These are phyloP conservation scores for Ophion ellenae DNA, from an alignment of 2,888 invertebrate species.

Conservation along the genomic window DNA sequence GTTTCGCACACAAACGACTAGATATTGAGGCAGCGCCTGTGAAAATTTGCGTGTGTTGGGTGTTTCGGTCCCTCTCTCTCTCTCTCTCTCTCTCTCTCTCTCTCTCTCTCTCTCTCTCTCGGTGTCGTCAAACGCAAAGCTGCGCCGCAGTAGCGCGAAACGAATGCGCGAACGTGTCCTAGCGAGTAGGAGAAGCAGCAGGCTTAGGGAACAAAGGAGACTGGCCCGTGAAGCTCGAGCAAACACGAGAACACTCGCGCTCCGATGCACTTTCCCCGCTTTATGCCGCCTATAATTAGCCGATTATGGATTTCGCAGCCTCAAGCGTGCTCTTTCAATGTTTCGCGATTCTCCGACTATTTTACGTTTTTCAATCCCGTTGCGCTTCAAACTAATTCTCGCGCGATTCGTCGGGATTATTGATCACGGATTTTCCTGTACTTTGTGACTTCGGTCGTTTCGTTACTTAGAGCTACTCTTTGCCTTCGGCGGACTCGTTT, in stretches of 20 bases:
- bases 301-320: slow-evolving; percentile 27
- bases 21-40: too few relatives aligned
- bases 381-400: slow-evolving; percentile 64
- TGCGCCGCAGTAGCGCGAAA: slow-evolving; percentile 77
- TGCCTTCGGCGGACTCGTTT: not conserved
- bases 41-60: too few relatives aligned
- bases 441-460: slow-evolving; percentile 4
- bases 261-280: slow-evolving; percentile 51
- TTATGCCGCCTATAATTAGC: slow-evolving; percentile 34
- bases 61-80: too few relatives aligned
- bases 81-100: not conserved
- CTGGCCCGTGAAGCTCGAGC: slow-evolving; percentile 46
- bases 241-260: slow-evolving; percentile 18
- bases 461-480: slow-evolving; percentile 4
- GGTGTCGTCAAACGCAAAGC: slow-evolving; percentile 74
- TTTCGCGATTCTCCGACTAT: not conserved
- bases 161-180: slow-evolving; percentile 76
- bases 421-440: not conserved
- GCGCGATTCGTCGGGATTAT: slow-evolving; percentile 49
- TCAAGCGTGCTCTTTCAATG: not conserved
- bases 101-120: slow-evolving; percentile 6
- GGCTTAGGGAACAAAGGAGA: slow-evolving; percentile 75
- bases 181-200: not conserved
- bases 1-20: too few relatives aligned
- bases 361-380: slow-evolving; percentile 30